Evolutionary conservation across 1,140 invertebrate genomes (phyloP).

Genomic region (Bombus superbus): DNA sequence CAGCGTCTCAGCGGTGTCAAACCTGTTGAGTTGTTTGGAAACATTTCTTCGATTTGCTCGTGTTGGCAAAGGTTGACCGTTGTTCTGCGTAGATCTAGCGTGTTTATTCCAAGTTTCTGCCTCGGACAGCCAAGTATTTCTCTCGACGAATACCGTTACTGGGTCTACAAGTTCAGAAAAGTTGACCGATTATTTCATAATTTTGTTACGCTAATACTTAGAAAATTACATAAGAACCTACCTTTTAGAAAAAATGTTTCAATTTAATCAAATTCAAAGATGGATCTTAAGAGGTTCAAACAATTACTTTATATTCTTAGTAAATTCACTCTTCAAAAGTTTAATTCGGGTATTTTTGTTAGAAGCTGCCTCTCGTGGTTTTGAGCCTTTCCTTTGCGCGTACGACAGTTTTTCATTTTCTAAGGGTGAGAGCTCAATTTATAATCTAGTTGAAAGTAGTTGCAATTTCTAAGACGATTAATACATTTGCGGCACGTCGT

Average conservation of each 20-base stretch:
- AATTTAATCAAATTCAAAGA: background rate
- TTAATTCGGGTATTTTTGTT: too few relatives aligned
- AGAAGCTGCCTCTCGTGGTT: too few relatives aligned
- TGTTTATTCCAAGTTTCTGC: background rate
- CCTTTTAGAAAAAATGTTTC: background rate
- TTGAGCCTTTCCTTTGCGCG: too few relatives aligned
- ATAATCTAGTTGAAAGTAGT: too few relatives aligned
- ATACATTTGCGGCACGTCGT: background rate
- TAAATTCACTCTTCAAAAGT: too few relatives aligned
- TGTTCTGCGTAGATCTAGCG: background rate
- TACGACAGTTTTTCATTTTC: background rate
- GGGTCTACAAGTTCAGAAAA: background rate
- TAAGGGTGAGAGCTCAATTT: too few relatives aligned
- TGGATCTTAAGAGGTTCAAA: background rate
- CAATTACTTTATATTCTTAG: too few relatives aligned
- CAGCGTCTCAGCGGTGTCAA: too few relatives aligned
- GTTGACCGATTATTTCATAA: background rate
- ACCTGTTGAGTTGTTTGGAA: conserved; percentile 25
- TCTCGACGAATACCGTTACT: background rate
- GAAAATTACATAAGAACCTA: background rate
- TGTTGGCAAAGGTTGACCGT: background rate
- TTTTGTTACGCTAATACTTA: background rate
- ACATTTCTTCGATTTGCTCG: background rate
- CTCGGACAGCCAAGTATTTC: background rate
- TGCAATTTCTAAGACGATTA: background rate